phyloP scores from a whole-genome alignment of 2,888 invertebrate species.

The Drosophila kanekoi region DNA sequence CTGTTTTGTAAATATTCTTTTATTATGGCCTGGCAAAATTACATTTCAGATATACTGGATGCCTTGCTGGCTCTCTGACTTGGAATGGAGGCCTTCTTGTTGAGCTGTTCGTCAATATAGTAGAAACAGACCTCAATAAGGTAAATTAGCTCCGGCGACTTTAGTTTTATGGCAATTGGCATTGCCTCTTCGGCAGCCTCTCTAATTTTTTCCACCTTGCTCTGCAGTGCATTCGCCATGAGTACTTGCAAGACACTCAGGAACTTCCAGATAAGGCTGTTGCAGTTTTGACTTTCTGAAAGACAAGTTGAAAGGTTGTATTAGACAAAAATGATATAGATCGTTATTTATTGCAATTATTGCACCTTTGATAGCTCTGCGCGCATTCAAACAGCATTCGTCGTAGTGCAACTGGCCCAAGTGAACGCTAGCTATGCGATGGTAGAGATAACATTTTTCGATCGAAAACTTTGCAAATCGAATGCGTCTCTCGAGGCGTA shows the following conservation, averaged over 20 bases:
- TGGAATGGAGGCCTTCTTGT: slow-evolving; percentile 12
- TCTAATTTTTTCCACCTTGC: slow-evolving; percentile 77
- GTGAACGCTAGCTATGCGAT: slow-evolving; percentile 74
- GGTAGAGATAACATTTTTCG: slow-evolving; percentile 77
- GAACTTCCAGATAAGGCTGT: slow-evolving; percentile 73
- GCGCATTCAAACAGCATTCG: slow-evolving; percentile 73
- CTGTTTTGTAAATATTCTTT: too few species aligned
- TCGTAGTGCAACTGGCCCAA: slow-evolving; percentile 72
- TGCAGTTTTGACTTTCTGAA: slow-evolving; percentile 43
- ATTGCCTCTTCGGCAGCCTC: slow-evolving; percentile 48
- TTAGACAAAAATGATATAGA: background rate
- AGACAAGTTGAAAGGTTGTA: background rate
- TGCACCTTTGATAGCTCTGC: slow-evolving; percentile 69
- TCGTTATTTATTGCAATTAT: background rate
- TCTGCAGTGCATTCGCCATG: slow-evolving; percentile 73
- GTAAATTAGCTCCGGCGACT: background rate
- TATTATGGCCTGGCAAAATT: too few species aligned
- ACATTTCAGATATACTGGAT: slow-evolving; percentile 1
- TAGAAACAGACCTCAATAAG: slow-evolving; percentile 25
- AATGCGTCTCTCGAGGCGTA: slow-evolving; percentile 75
- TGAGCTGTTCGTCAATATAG: slow-evolving; percentile 43
- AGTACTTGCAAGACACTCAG: slow-evolving; percentile 67
- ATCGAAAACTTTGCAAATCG: slow-evolving; percentile 75
- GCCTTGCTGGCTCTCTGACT: slow-evolving; percentile 28
- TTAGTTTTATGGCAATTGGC: slow-evolving; percentile 38